These are phyloP conservation scores for Lepidurus arcticus DNA, from an alignment of 1,140 invertebrate species.

Conservation along the genomic window DNA sequence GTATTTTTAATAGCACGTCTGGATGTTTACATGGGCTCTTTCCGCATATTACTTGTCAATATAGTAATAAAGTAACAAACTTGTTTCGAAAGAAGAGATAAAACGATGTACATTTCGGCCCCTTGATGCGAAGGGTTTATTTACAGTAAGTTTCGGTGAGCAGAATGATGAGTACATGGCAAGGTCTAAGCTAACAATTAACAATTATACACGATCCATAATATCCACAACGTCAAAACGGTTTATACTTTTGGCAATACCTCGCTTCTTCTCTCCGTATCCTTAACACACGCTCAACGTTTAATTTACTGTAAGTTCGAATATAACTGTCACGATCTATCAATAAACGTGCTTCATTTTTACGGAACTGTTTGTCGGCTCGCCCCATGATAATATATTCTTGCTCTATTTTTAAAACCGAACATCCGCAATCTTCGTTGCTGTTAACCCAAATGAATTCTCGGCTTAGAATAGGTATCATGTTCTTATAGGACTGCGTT, in stretches of 20 bases:
- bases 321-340: slow-evolving; percentile 37
- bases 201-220: neutral
- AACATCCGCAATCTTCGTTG: slow-evolving; percentile 35
- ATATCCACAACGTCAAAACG: slow-evolving; percentile 8
- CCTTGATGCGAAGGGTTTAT: slow-evolving; percentile 13
- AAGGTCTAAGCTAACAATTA: neutral
- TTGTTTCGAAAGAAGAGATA: neutral
- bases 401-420: slow-evolving; percentile 34
- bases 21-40: too few species aligned
- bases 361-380: slow-evolving; percentile 36
- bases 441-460: slow-evolving; percentile 38
- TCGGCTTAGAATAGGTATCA: slow-evolving; percentile 34
- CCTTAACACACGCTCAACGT: slow-evolving; percentile 36
- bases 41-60: too few species aligned
- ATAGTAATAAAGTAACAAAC: too few species aligned
- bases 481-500: slow-evolving; percentile 39
- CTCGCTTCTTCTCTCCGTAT: slow-evolving; percentile 36
- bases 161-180: neutral
- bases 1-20: too few species aligned
- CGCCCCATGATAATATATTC: slow-evolving; percentile 39
- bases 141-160: slow-evolving; percentile 4
- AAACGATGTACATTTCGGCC: neutral
- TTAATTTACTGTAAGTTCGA: slow-evolving; percentile 35
- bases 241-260: slow-evolving; percentile 37
- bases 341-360: slow-evolving; percentile 37